phyloP scores from a whole-genome alignment of 2,888 invertebrate species.

The Perizoma flavofasciatum region DNA sequence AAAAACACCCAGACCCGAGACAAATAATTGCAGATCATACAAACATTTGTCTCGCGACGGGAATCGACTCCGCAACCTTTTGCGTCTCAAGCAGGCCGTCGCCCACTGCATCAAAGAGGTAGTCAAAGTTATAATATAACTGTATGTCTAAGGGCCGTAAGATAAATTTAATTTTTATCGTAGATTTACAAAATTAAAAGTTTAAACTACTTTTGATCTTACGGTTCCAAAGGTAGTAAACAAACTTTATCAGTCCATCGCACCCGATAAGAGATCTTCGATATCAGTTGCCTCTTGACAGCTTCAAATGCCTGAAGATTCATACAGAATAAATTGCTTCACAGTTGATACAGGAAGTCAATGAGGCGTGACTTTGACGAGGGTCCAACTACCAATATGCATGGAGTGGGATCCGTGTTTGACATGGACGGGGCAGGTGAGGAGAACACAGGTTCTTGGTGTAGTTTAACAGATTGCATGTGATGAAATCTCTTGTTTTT shows the following conservation, averaged over 20 bases:
- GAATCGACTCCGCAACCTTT: too few species aligned
- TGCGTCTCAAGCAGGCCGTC: too few species aligned
- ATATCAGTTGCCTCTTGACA: conserved; percentile 67
- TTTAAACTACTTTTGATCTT: too few species aligned
- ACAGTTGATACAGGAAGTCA: conserved; percentile 76
- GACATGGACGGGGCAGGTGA: conserved; percentile 73
- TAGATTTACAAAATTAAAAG: too few species aligned
- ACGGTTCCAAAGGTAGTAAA: too few species aligned
- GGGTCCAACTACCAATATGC: conserved; percentile 74
- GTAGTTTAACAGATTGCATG: conserved; percentile 20
- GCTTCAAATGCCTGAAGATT: conserved; percentile 71
- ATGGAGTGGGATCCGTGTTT: conserved; percentile 68
- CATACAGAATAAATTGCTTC: conserved; percentile 81
- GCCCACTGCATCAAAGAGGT: too few species aligned
- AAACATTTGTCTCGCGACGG: too few species aligned
- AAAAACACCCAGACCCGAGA: too few species aligned
- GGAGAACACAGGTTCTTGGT: conserved; percentile 35
- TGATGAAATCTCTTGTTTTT: conserved; percentile 6
- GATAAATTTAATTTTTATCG: too few species aligned
- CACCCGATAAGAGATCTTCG: conserved; percentile 25
- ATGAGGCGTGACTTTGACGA: conserved; percentile 81
- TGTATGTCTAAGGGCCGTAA: too few species aligned
- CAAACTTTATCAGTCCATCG: conserved; percentile 30
- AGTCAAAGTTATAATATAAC: too few species aligned
- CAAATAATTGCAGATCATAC: too few species aligned